These are phyloP conservation scores for Oxyura jamaicensis DNA, from an alignment of 2,113 vertebrate genomes.

Conservation along the genomic window DNA sequence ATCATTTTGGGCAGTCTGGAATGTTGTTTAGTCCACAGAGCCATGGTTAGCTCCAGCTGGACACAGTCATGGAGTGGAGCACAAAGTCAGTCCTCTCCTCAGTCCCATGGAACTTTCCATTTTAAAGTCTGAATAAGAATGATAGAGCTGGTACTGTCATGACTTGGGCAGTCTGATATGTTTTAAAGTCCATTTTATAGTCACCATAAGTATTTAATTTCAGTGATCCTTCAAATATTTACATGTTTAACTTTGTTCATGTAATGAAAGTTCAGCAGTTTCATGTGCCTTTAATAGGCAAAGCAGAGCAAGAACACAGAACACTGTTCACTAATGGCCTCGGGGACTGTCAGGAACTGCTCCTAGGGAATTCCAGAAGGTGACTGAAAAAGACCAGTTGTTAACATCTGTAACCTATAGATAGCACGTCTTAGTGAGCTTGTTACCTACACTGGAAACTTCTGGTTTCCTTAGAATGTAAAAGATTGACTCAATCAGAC, in stretches of 20 bases:
- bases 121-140: not conserved
- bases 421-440: not conserved
- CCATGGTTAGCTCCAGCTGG: not conserved
- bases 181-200: not conserved
- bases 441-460: not conserved
- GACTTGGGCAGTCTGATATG: not conserved
- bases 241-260: not conserved
- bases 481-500: not conserved
- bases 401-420: not conserved
- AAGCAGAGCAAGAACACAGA: not conserved
- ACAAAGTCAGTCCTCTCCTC: not conserved
- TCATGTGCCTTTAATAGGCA: not conserved
- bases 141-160: no score
- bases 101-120: not conserved
- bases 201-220: not conserved
- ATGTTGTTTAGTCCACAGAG: not conserved
- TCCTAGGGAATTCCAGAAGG: not conserved
- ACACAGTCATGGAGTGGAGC: fast-evolving
- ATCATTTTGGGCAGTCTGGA: not conserved
- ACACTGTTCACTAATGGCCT: not conserved
- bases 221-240: not conserved
- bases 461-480: not conserved
- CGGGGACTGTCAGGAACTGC: not conserved
- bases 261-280: not conserved
- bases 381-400: not conserved